Evolutionary conservation across 2,888 invertebrate species (phyloP), one percentile per base, ranked within the genome.

Genomic region (Cephonodes hylas): DNA sequence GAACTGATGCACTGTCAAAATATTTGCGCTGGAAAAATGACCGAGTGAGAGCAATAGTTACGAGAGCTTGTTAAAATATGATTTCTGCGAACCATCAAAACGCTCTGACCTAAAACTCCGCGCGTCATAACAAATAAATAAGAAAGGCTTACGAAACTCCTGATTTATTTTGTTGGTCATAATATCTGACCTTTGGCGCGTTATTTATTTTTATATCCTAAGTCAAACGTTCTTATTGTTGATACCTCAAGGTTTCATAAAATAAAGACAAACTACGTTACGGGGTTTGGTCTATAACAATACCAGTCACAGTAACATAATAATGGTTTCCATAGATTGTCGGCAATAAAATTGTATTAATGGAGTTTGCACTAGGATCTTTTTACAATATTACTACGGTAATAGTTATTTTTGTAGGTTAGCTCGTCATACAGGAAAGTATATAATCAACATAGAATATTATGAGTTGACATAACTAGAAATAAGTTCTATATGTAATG

Each of bases 141-240:
- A 74, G 68, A 70, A 73, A 67, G 69, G 60, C 66, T 70, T 67
- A 72, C 69, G 72, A 69, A 75, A 74, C 68, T 74, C 74, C 65
- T 73, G 75, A 76, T 78, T 79, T 78, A 79, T 76, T 74, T 70
- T 76, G 75, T 76, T 77, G 76, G 73, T 67, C 58, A 57, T 60
- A 64, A 62, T 69, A 66, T 74, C 68, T 72, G 73, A 74, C 67
- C 70, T 70, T 68, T 69, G 66, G 71, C 71, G 73, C 72, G 71
- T 79, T 76, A 77, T 75, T 75, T 77, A 77, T 78, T 72, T 78
- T 77, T 78, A 72, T 73, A 67, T 67, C 61, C 66, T 61, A 61
- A 71, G 63, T 74, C 67, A 66, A 73, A 66, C 68, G 70, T 68
- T 70, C 73, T 72, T 75, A 69, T 74, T 71, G 69, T 67, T 66